Evolutionary conservation across 1,140 invertebrate genomes (phyloP), one percentile per base, ranked within the genome.

Genomic region (Coenobita brevimanus): DNA sequence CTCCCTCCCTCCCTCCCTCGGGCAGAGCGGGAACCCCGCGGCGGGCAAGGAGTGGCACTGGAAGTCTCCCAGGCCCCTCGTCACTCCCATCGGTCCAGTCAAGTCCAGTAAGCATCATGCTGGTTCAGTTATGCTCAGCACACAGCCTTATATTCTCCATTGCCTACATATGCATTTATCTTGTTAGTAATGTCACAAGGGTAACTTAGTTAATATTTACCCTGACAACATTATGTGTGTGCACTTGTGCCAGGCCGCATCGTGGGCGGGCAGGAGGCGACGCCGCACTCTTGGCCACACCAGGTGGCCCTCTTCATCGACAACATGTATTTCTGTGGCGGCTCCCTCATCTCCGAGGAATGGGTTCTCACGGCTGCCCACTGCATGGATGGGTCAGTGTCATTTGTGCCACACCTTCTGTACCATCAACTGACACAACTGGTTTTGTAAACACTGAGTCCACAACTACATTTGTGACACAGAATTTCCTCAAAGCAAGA

Each of bases 261-360:
- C 67, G 69, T 75, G 6, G 73, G 82, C 10, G 73, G 69, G 6
- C 27, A 3, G 10, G 69, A 84, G 84, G 71, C 75, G 2, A 69
- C 30, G 2, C 78, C 78, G 13, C 50, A 80, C 54, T 62, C 78
- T 15, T 80, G 78, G 78, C 78, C 78, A 17, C 80, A 82, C 62
- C 80, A 82, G 80, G 80, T 82, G 80, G 80, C 60, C 8, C 80
- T 82, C 60, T 82, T 82, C 80, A 82, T 82, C 30, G 80, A 82
- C 62, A 15, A 38, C 80, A 82, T 82, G 80, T 82, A 82, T 38
- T 82, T 82, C 80, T 82, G 80, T 30, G 80, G 80, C 80, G 80
- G 80, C 64, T 82, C 80, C 80, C 80, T 82, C 60, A 82, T 82
- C 80, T 82, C 80, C 62, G 67, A 43, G 38, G 62, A 82, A n/a